Evolutionary conservation across 2,797 vertebrate genomes (phyloP).

Genomic region (Chiloscyllium punctatum): DNA sequence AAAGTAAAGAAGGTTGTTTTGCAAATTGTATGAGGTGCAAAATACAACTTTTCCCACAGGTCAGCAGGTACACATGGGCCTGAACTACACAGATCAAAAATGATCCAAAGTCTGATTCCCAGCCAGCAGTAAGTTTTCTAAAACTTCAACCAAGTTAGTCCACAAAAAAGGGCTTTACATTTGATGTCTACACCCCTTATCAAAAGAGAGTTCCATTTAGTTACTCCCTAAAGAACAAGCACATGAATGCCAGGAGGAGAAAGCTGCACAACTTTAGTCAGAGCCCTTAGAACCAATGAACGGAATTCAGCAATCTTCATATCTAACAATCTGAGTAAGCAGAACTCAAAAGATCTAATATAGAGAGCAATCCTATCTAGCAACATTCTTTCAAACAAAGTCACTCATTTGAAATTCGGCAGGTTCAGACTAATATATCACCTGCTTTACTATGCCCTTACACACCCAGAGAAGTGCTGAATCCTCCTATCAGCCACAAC

Average conservation of each 20-base stretch:
- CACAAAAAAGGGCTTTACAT: background rate
- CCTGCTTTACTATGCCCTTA: background rate
- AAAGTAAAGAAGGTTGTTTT: background rate
- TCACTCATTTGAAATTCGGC: constrained; percentile 1
- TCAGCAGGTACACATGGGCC: background rate
- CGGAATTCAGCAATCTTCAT: background rate
- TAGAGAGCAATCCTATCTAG: background rate
- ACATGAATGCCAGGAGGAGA: background rate
- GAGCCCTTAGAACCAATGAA: background rate
- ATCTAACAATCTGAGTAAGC: background rate
- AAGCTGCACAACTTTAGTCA: background rate
- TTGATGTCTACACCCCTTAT: background rate
- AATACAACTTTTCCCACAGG: background rate
- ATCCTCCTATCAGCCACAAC: background rate
- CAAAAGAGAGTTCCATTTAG: background rate
- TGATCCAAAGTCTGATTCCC: background rate
- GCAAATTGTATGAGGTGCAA: background rate
- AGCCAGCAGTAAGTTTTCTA: background rate
- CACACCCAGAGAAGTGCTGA: background rate
- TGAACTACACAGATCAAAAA: background rate
- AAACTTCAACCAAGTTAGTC: background rate
- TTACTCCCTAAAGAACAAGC: background rate
- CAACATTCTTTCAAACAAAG: constrained; percentile 26
- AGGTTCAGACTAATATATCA: constrained; percentile 22
- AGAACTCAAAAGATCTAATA: background rate